A percentile compares a stretch with the other conserved stretches of the same genome.
These are phyloP conservation scores for Cyprinodon variegatus DNA, from an alignment of 2,113 vertebrate species.

Conservation along the genomic window DNA sequence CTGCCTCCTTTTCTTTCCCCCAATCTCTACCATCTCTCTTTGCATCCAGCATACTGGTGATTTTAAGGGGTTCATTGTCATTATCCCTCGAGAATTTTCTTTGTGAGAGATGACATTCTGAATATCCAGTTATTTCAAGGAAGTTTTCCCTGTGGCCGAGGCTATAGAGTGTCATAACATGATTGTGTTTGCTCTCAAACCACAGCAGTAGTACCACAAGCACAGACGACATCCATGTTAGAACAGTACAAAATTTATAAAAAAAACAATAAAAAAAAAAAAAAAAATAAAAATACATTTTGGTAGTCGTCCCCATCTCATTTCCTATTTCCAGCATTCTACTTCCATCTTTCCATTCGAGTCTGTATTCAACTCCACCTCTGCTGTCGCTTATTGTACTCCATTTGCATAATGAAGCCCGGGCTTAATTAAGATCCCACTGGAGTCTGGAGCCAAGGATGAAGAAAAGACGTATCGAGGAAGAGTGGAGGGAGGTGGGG, in stretches of 20 bases:
- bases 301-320: slow-evolving; percentile 56
- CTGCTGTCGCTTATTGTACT: slow-evolving; percentile 77
- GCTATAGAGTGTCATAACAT: slow-evolving; percentile 19
- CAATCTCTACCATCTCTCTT: slow-evolving; percentile 62
- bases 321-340: slow-evolving; percentile 56
- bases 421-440: slow-evolving; percentile 80
- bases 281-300: slow-evolving; percentile 4
- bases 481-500: slow-evolving; percentile 56
- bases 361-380: slow-evolving; percentile 72
- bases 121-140: slow-evolving; percentile 56
- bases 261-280: background rate
- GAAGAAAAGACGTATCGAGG: slow-evolving; percentile 66
- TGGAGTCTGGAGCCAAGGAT: slow-evolving; percentile 77
- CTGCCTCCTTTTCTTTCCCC: slow-evolving; percentile 57
- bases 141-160: slow-evolving; percentile 45
- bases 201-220: slow-evolving; percentile 8
- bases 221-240: slow-evolving; percentile 24
- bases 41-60: slow-evolving; percentile 69
- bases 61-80: slow-evolving; percentile 70
- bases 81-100: slow-evolving; percentile 64
- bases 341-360: slow-evolving; percentile 60
- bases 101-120: slow-evolving; percentile 53
- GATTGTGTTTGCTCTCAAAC: slow-evolving; percentile 20
- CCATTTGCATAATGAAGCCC: slow-evolving; percentile 81
- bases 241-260: slow-evolving; percentile 44